These are phyloP conservation scores for Solenodon paradoxus DNA, from an alignment of 2,113 vertebrate species.

Conservation along the genomic window DNA sequence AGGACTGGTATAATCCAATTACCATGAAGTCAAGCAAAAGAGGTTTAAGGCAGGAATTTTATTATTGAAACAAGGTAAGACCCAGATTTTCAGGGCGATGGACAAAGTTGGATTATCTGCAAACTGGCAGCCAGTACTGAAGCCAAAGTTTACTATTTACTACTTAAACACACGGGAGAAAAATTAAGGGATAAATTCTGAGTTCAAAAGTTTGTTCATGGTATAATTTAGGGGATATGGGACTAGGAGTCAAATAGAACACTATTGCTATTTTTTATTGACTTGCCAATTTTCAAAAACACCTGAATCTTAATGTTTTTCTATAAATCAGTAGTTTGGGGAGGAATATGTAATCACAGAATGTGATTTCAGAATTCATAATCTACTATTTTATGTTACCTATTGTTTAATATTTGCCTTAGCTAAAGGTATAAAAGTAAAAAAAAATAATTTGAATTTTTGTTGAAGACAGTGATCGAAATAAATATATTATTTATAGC, in stretches of 20 bases:
- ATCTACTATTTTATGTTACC: background rate
- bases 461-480: background rate
- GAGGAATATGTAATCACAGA: background rate
- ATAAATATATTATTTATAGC: background rate
- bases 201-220: background rate
- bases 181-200: background rate
- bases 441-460: background rate
- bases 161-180: background rate
- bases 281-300: slow-evolving; percentile 20
- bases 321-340: background rate
- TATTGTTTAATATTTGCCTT: slow-evolving; percentile 9
- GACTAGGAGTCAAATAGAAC: background rate
- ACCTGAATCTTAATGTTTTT: slow-evolving; percentile 26
- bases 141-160: background rate
- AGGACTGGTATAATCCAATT: background rate
- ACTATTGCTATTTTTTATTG: background rate
- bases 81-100: background rate
- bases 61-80: background rate
- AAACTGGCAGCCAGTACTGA: background rate
- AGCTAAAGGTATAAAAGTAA: background rate
- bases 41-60: background rate
- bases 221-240: background rate
- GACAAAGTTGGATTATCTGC: background rate
- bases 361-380: background rate
- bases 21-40: background rate